phyloP scores from a whole-genome alignment of 2,797 vertebrate species.

The Gallinago stenura region DNA sequence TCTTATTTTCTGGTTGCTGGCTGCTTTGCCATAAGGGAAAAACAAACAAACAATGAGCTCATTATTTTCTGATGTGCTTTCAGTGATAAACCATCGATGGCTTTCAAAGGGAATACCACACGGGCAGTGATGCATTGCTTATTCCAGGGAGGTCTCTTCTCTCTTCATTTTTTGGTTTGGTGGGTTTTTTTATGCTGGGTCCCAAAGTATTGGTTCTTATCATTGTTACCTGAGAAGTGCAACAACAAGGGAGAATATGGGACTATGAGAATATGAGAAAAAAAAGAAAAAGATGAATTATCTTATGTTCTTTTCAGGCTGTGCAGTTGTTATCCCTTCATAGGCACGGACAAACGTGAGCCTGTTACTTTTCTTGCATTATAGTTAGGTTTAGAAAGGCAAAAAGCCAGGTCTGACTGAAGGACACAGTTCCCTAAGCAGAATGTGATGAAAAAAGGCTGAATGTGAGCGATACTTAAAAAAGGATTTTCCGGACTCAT shows the following conservation, averaged over 20 bases:
- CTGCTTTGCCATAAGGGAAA: constrained; percentile 22
- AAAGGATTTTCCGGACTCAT: background rate
- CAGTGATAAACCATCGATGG: background rate
- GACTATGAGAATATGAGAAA: background rate
- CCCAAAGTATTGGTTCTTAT: background rate
- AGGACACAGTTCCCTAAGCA: background rate
- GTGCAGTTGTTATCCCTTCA: background rate
- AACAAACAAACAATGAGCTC: constrained; percentile 18
- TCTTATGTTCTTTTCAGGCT: background rate
- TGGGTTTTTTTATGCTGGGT: background rate
- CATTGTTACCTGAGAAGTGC: background rate
- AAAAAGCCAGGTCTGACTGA: background rate
- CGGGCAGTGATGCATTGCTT: background rate
- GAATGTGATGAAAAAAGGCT: background rate
- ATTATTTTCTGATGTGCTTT: constrained; percentile 12
- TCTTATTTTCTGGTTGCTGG: constrained; percentile 5
- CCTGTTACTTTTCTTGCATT: fast-evolving
- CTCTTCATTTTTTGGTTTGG: background rate
- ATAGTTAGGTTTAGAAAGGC: background rate
- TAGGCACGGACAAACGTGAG: background rate
- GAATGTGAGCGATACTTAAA: background rate
- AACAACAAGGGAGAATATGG: background rate
- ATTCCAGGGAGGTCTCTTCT: background rate
- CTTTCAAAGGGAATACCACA: background rate
- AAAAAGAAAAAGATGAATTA: background rate